Percentiles rank a stretch among this genome's conserved stretches.
Conservation (phyloP, 2,113 vertebrate species). For the Cynopterus brachyotis region DNA sequence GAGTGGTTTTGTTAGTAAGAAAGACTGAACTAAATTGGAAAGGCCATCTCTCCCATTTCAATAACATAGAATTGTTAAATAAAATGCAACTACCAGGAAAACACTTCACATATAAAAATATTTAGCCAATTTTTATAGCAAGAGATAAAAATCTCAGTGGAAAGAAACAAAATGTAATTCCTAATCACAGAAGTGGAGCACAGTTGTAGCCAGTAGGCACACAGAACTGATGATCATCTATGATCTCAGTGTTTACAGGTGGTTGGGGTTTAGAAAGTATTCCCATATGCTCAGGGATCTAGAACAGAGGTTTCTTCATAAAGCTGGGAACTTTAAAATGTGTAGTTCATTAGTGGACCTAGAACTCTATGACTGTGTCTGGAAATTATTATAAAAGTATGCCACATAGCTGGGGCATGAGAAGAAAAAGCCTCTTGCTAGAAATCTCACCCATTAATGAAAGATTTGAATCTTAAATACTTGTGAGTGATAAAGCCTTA, state of each 20-base stretch:
- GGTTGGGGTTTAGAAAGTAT: background rate
- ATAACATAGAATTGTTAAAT: background rate
- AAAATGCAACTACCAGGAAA: background rate
- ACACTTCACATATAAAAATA: background rate
- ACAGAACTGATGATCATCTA: background rate
- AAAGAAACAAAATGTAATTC: background rate
- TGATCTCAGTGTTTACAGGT: background rate
- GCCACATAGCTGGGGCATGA: background rate
- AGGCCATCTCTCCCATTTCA: background rate
- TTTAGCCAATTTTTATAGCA: background rate
- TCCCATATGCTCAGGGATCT: background rate
- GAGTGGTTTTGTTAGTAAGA: background rate
- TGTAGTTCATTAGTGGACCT: background rate
- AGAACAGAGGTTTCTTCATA: background rate
- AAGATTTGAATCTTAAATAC: background rate
- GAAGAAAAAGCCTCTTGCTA: background rate
- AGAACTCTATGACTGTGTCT: background rate
- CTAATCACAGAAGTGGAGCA: background rate
- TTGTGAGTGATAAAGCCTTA: background rate
- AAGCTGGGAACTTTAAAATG: background rate
- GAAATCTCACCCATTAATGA: background rate
- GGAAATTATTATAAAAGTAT: background rate
- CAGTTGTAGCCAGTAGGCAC: background rate
- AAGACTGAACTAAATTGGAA: background rate
- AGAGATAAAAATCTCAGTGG: background rate